A percentile compares a stretch with the other conserved stretches of the same genome.
These are phyloP conservation scores for Lapara coniferarum DNA, from an alignment of 2,888 invertebrate species.

Conservation along the genomic window DNA sequence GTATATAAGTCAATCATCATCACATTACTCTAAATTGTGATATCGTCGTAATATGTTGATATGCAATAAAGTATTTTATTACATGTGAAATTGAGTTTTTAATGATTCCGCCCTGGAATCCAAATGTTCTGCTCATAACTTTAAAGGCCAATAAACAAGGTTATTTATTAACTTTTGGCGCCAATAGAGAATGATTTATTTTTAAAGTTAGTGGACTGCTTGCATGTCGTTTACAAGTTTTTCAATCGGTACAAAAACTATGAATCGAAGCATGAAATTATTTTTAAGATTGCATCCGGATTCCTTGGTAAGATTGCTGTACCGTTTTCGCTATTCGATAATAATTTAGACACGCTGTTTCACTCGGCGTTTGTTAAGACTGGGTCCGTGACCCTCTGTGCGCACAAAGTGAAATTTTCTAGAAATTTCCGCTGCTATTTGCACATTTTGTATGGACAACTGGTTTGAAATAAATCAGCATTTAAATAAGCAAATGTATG, in stretches of 20 bases:
- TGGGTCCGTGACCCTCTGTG: background rate
- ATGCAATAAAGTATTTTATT: background rate
- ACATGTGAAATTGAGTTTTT: background rate
- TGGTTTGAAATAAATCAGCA: too few relatives aligned
- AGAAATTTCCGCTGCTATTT: too few relatives aligned
- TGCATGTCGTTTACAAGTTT: slow-evolving; percentile 1
- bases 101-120: background rate
- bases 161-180: background rate
- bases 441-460: too few relatives aligned
- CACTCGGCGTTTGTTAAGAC: background rate
- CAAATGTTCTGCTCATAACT: slow-evolving; percentile 7
- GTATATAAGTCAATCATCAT: too few relatives aligned
- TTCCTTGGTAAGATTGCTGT: background rate
- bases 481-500: too few relatives aligned
- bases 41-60: background rate
- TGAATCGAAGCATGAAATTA: slow-evolving; percentile 19
- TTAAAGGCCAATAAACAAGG: background rate
- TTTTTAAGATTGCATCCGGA: slow-evolving; percentile 23
- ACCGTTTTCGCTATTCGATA: slow-evolving; percentile 11
- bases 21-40: too few relatives aligned
- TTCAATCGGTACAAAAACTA: slow-evolving; percentile 1
- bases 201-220: background rate
- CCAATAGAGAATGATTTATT: slow-evolving; percentile 1
- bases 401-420: background rate
- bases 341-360: slow-evolving; percentile 14